These are phyloP conservation scores for Penaeus vannamei DNA, from an alignment of 1,140 invertebrate species.

Conservation along the genomic window DNA sequence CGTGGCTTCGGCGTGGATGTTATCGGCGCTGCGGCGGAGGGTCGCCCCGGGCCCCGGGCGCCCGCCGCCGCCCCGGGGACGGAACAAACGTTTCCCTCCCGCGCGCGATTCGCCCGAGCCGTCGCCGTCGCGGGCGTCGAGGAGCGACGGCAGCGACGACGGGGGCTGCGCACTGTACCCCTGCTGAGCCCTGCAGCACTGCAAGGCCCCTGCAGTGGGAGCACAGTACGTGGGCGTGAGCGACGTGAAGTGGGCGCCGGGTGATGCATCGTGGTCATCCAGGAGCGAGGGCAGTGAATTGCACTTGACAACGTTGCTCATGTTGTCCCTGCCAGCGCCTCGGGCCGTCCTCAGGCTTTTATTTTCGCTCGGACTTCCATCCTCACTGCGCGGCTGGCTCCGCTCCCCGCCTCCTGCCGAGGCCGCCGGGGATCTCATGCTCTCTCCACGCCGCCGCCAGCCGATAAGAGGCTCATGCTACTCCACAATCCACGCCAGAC, in stretches of 20 bases:
- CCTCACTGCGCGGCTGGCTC: no score
- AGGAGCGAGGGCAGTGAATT: conserved; percentile 48
- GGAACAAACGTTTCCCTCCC: no score
- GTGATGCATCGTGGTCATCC: conserved; percentile 21
- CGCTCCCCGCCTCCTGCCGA: no score
- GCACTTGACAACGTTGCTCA: conserved; percentile 39
- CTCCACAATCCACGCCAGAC: no score
- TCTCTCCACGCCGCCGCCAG: no score
- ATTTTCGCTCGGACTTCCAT: no score
- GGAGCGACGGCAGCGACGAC: neutral
- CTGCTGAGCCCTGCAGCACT: neutral
- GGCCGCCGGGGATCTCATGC: no score
- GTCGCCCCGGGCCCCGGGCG: neutral
- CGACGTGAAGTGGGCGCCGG: neutral
- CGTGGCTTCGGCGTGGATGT: conserved; percentile 35
- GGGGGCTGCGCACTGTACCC: neutral
- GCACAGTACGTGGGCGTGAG: neutral
- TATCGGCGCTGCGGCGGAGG: conserved; percentile 34
- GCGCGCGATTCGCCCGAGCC: neutral
- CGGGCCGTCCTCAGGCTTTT: no score
- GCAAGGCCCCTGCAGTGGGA: no score
- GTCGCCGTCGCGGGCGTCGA: neutral
- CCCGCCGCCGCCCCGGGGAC: neutral
- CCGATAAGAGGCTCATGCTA: no score
- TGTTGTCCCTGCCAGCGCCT: conserved; percentile 4